phyloP scores from a whole-genome alignment of 2,888 invertebrate species.

The Lingula anatina region DNA sequence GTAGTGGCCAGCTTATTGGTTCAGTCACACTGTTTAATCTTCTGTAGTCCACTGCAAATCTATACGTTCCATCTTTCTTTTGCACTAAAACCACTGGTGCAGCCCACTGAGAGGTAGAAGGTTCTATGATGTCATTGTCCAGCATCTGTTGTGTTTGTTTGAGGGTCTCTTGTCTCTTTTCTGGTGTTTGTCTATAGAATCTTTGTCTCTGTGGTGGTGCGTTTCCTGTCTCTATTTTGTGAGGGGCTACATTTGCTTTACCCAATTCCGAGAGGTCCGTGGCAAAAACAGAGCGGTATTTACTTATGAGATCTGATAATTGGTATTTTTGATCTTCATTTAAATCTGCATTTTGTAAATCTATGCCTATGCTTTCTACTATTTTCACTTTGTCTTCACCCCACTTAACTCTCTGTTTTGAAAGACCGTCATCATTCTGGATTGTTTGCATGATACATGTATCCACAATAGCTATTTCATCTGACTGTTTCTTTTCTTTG shows the following conservation, averaged over 20 bases:
- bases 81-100: slow-evolving; percentile 1
- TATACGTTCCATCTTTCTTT: slow-evolving; percentile 1
- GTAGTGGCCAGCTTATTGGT: slow-evolving; percentile 6
- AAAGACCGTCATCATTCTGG: too few relatives aligned
- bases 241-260: too few relatives aligned
- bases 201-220: neutral
- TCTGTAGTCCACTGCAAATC: slow-evolving; percentile 4
- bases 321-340: neutral
- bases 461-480: too few relatives aligned
- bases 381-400: too few relatives aligned
- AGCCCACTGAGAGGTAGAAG: slow-evolving; percentile 2
- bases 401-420: too few relatives aligned
- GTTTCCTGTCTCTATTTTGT: too few relatives aligned
- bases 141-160: slow-evolving; percentile 1
- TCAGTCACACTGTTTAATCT: slow-evolving; percentile 5
- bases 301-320: neutral
- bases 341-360: neutral
- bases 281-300: slow-evolving; percentile 4
- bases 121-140: slow-evolving; percentile 3
- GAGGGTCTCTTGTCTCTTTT: neutral
- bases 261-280: slow-evolving; percentile 3
- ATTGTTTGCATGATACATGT: too few relatives aligned
- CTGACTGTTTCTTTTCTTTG: too few relatives aligned
- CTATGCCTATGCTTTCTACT: neutral
- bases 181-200: neutral